Percentiles rank a stretch among this genome's conserved stretches.
These are phyloP conservation scores for Ctenopoma multispine DNA, from an alignment of 2,797 vertebrate species.

Conservation along the genomic window DNA sequence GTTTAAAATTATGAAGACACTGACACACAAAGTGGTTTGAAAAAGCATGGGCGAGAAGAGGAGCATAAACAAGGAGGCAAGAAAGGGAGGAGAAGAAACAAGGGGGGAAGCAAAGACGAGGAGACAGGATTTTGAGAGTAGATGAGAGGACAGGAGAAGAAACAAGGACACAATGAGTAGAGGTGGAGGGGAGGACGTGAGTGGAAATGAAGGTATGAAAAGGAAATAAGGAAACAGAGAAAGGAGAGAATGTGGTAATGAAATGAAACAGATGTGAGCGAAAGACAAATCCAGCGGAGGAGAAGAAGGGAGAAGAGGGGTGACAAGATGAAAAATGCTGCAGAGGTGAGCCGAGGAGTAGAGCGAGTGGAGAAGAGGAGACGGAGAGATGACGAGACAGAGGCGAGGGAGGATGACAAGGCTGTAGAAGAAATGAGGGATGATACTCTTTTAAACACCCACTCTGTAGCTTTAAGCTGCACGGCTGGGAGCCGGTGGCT, in stretches of 20 bases:
- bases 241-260: not conserved
- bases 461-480: constrained; percentile 21
- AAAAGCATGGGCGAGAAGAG: not conserved
- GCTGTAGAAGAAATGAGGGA: constrained; percentile 34
- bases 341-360: constrained; percentile 1
- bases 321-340: constrained; percentile 7
- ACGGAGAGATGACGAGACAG: constrained; percentile 21
- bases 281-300: not conserved
- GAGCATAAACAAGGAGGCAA: constrained; percentile 6
- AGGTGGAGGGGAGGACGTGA: not conserved
- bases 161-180: too few species aligned
- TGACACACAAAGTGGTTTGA: constrained; percentile 1
- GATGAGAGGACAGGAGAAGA: too few species aligned
- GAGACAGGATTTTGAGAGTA: not conserved
- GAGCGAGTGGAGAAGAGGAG: constrained; percentile 3
- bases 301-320: not conserved
- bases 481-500: constrained; percentile 30
- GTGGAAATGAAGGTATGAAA: not conserved
- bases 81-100: not conserved
- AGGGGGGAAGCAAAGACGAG: not conserved
- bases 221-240: not conserved
- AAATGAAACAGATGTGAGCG: not conserved
- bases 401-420: constrained; percentile 24
- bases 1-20: constrained; percentile 23
- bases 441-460: constrained; percentile 26